Base-by-base conservation (phyloP, 2,888 invertebrate genomes). In the Heliconius hortense region DNA sequence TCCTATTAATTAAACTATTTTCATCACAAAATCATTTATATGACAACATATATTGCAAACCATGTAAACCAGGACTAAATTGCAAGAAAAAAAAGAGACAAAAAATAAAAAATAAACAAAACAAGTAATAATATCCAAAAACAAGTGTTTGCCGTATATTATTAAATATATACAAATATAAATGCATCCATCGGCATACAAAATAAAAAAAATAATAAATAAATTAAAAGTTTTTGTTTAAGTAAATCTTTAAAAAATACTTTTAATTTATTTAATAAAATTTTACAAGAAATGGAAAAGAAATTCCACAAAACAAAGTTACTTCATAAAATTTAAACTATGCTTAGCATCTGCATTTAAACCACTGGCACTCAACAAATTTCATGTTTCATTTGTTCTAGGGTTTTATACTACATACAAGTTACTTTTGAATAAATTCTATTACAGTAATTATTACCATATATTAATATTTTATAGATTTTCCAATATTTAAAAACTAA, bases 1-100 rank as follows among this genome's bases (percentile, higher is more conserved):
- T 62, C 59, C 63, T 31, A n/a, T 74, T 31, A 76, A 64, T 63
- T 35, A 24, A 39, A 74, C 73, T 78, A 77, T 74, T 66, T 70
- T 72, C 66, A 72, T 77, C 35, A 66, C 48, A 63, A 59, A 62
- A 62, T 56, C 48, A 70, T 35, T 56, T 68, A 56, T 59, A 26
- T 72, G 63, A 68, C 35, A 68, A 63, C 59, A 69, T 77, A 31
- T 60, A 74, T 56, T 66, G 39, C 43, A 43, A 43, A 66, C 59
- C 60, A 72, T n/a, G 48, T 48, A 26, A 26, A 62, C 59, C 60
- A 68, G 18, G 53, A 48, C 28, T 63, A 28, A 59, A 28, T 43
- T 28, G 64, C n/a, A 75, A 35, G 15, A 24, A 56, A 56, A 53
- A n/a, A 68, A n/a, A n/a, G 10, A 31, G 31, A 31, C 31, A 8